A percentile compares a stretch with the other conserved stretches of the same genome.
These are phyloP conservation scores for Ameiurus melas DNA, from an alignment of 2,113 vertebrate genomes.

Conservation along the genomic window DNA sequence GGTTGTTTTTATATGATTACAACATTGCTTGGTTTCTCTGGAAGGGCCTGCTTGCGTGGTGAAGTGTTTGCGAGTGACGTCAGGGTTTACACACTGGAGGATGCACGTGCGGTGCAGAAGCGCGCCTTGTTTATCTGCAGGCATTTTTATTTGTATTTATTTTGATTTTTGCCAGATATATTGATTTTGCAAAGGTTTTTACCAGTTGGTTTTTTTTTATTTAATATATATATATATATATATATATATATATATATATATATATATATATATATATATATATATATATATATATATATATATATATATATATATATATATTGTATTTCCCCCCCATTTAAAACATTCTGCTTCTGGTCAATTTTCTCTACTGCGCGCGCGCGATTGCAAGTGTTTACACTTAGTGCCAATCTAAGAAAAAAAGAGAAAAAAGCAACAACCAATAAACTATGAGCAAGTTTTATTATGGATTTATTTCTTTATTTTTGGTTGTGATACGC, in stretches of 20 bases:
- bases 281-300: too few species aligned
- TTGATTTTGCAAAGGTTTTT: neutral
- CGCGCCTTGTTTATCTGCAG: neutral
- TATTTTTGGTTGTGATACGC: neutral
- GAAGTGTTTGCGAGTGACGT: slow-evolving; percentile 31
- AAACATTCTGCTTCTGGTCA: neutral
- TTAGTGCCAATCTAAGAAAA: neutral
- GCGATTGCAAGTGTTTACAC: neutral
- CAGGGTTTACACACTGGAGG: neutral
- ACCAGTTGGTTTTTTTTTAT: neutral
- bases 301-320: too few species aligned
- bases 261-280: too few species aligned
- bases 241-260: too few species aligned
- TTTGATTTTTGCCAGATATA: neutral
- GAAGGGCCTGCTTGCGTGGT: slow-evolving; percentile 11
- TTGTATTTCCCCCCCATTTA: neutral
- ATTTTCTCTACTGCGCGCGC: neutral
- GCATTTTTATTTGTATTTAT: neutral
- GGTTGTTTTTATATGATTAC: slow-evolving; percentile 52
- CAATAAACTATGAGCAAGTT: neutral
- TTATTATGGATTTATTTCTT: neutral
- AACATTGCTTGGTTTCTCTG: slow-evolving; percentile 65
- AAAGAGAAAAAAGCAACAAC: too few species aligned
- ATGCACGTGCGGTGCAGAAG: neutral
- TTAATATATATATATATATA: too few species aligned